Base-by-base conservation (phyloP, 1,140 invertebrate genomes). In the Drosophila littoralis region DNA sequence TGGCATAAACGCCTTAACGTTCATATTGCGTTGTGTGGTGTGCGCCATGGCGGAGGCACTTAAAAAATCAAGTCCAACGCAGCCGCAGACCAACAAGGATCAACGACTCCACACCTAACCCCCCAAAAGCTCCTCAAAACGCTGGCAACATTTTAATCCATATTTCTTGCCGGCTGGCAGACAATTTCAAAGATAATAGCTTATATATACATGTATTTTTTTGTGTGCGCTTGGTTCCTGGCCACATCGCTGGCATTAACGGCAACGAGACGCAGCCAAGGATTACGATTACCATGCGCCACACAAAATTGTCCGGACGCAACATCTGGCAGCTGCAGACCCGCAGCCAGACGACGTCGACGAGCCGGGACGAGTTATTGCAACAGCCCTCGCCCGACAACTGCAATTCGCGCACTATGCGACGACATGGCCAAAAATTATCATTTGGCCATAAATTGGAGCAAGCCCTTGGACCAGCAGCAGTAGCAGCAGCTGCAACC, bases 141-240 rank as follows among this genome's bases (percentile, higher is more conserved):
- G 50, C 74, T 75, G 85, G 68, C 84, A 89, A 89, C 80, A 84
- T 89, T 89, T 89, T 89, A 89, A 89, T 89, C 84, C 84, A 89
- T 89, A 89, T 89, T 89, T 89, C 70, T 77, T 78, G 59, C 66
- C 64, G 83, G 77, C 83, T 88, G 84, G 70, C 85, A 89, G 84
- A 89, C 84, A 89, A 84, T 89, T 89, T 89, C 63, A 70, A 86
- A 89, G 84, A 89, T 89, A 89, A 89, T 89, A 80, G 80, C 84
- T 67, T 81, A 12, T 13, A 59, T 17, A 58, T 15, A 58, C 77
- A 77, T 81, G 42, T 10, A 33, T 77, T 73, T 61, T 52, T 15
- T n/a, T 45, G 15, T 28, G 22, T 52, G 43, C 28, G 35, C 32
- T 15, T 28, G n/a, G 17, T 22, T 67, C 13, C 61, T 77, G 59